Evolutionary conservation across 2,113 vertebrate genomes (phyloP).

Genomic region (Falcunculus frontatus): DNA sequence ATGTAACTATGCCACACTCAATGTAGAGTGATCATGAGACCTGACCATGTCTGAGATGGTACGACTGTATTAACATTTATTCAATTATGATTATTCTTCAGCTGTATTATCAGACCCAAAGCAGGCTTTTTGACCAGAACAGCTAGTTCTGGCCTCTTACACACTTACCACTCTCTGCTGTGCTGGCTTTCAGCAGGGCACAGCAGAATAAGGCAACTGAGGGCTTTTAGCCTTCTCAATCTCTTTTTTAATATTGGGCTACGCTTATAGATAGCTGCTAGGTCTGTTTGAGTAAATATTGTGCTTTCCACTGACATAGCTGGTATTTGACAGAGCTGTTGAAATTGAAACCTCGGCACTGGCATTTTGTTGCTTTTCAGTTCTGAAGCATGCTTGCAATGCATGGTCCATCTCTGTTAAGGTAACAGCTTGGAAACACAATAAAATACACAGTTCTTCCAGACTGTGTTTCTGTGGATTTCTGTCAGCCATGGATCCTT

Average conservation of each 20-base stretch:
- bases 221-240: slow-evolving; percentile 5
- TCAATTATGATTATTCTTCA: neutral
- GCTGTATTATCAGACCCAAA: neutral
- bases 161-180: neutral
- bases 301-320: neutral
- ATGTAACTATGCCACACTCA: neutral
- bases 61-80: neutral
- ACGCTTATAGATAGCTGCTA: neutral
- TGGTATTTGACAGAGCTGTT: neutral
- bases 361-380: neutral
- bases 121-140: neutral
- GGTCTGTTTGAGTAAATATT: neutral
- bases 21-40: neutral
- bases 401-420: neutral
- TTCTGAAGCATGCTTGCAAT: neutral
- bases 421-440: neutral
- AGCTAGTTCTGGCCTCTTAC: neutral
- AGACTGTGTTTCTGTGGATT: neutral
- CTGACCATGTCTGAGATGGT: neutral
- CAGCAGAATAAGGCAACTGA: neutral
- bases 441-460: neutral
- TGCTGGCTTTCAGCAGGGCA: neutral
- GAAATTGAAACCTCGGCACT: neutral
- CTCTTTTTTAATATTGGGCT: slow-evolving; percentile 19
- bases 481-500: neutral